Conservation (phyloP, 2,113 vertebrate species). For the Phalacrocorax brasilianus region DNA sequence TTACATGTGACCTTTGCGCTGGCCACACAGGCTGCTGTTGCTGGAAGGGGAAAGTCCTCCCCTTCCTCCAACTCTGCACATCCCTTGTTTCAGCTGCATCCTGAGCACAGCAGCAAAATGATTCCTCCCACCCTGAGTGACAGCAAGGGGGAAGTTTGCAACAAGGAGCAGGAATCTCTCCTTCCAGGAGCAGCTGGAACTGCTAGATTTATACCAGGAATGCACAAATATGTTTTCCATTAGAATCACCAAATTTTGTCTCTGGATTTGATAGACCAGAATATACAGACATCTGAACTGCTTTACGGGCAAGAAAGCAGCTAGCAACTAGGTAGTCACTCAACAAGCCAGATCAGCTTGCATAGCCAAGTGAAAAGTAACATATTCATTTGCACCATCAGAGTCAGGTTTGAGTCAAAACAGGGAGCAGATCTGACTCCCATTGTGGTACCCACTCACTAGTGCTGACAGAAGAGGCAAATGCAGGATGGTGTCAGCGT, state of each 20-base stretch:
- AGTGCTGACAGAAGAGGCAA: background rate
- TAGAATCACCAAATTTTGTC: fast-evolving
- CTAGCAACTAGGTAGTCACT: background rate
- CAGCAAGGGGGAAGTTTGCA: background rate
- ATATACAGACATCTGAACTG: background rate
- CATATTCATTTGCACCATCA: background rate
- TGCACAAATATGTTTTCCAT: fast-evolving
- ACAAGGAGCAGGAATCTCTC: background rate
- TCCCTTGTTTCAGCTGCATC: background rate
- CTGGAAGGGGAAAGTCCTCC: background rate
- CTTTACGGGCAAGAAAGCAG: background rate
- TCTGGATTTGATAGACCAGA: background rate
- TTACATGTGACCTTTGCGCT: background rate
- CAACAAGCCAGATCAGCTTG: background rate
- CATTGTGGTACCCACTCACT: background rate
- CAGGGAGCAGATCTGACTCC: background rate
- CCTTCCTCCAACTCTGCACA: background rate
- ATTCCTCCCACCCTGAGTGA: background rate
- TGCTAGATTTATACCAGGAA: background rate
- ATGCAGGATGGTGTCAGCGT: background rate
- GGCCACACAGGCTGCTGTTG: background rate
- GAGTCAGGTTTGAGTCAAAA: background rate
- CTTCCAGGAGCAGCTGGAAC: background rate
- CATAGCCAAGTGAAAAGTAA: background rate
- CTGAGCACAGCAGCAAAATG: background rate